phyloP scores from a whole-genome alignment of 2,113 vertebrate species.

The Copsychus sechellarum region DNA sequence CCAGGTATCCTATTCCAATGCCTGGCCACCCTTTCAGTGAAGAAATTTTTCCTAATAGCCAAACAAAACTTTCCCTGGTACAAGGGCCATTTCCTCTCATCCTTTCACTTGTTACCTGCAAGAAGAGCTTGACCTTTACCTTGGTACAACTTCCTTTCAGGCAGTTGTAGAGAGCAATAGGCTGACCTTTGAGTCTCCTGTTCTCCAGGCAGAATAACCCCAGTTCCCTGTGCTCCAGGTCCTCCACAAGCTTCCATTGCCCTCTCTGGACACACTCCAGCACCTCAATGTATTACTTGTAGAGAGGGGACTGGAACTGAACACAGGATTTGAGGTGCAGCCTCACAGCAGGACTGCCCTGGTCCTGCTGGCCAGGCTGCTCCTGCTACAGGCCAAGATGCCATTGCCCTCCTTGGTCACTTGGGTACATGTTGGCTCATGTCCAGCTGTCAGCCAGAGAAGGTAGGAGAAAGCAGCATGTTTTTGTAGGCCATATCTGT shows the following conservation, averaged over 20 bases:
- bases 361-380: background rate
- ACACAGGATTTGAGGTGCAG: background rate
- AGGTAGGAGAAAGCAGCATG: background rate
- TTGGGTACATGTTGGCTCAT: rapidly evolving
- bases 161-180: background rate
- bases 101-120: background rate
- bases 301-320: too few species aligned
- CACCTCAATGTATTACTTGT: background rate
- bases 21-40: background rate
- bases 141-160: background rate
- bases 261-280: background rate
- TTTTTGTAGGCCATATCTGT: background rate
- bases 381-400: background rate
- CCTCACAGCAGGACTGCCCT: background rate
- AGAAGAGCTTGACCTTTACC: background rate
- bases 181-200: background rate
- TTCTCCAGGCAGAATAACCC: background rate
- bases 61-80: background rate
- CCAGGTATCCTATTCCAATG: background rate
- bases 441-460: background rate
- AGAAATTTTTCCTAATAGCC: background rate
- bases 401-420: background rate
- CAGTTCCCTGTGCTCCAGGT: background rate
- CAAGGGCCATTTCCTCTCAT: background rate
- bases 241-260: background rate